Base-by-base conservation (phyloP, 2,888 invertebrate genomes). In the Drosophila bunnanda region DNA sequence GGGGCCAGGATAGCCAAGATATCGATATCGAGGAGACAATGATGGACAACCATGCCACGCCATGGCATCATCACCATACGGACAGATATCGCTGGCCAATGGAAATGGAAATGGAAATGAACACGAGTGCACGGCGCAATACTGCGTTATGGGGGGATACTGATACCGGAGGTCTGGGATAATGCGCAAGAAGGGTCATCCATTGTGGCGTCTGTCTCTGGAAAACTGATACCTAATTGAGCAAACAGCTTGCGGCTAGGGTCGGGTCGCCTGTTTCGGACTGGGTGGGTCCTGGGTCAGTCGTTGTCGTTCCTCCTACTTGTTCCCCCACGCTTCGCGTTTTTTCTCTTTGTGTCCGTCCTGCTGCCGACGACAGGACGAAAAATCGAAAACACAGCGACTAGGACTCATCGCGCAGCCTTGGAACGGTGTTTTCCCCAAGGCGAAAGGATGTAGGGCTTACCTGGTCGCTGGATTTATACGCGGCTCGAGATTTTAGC, bases 181-280 rank as follows among this genome's bases (percentile, higher is more conserved):
- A 60, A 52, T 70, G 61, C 70, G 50, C 50, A 25, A 25, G 38
- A 34, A 54, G 39, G 36, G 36, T 25, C 36, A 52, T 64, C 72
- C 55, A 68, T 55, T 54, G 25, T 38, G 46, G 58, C 43, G 38
- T 70, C 55, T 52, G 55, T 71, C 59, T 55, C 65, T 64, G 68
- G 78, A 79, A 88, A 88, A 71, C 77, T 83, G 87, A 85, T 85
- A 86, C 78, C 79, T 73, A 83, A 86, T 83, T 83, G 87, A 70
- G 84, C 87, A 86, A 85, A 85, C 83, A 88, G 73, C 66, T 39
- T 55, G 66, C 56, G 58, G 62, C 52, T 56, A 48, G 56, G 41
- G 64, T 52, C 17, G 52, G 52, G 39, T 52, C 32, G 56, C 4
- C 39, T 38, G 44, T 50, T 25, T 62, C 64, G 39, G 32, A 12